Evolutionary conservation across 2,113 vertebrate genomes (phyloP).

Genomic region (Penelope pileata): DNA sequence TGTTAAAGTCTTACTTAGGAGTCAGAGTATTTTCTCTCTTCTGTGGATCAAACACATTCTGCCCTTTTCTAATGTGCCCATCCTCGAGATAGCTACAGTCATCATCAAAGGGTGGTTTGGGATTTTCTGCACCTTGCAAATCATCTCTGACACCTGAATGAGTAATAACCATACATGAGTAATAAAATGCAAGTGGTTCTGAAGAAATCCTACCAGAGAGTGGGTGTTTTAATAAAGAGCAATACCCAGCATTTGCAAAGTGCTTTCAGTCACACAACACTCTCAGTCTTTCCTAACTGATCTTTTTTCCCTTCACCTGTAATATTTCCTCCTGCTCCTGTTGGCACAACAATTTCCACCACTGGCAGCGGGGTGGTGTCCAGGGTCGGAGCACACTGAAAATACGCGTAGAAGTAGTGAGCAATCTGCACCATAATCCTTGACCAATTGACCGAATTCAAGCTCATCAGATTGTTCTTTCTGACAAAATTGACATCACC

Average conservation of each 20-base stretch:
- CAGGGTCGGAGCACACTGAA: constrained; percentile 71
- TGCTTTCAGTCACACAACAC: constrained; percentile 15
- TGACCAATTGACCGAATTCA: constrained; percentile 94
- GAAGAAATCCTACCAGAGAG: constrained; percentile 56
- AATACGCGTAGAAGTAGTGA: constrained; percentile 90
- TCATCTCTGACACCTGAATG: constrained; percentile 5
- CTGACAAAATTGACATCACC: constrained; percentile 80
- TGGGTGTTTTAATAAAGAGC: constrained; percentile 63
- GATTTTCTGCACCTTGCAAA: constrained; percentile 32
- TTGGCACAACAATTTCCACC: constrained; percentile 92
- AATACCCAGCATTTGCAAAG: constrained; percentile 9
- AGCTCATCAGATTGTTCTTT: constrained; percentile 85
- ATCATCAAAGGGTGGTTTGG: constrained; percentile 16
- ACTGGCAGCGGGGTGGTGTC: constrained; percentile 56
- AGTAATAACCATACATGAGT: constrained; percentile 42
- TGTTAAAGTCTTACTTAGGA: constrained; percentile 8
- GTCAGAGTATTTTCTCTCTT: not conserved
- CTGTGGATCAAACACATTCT: constrained; percentile 6
- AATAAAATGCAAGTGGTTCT: constrained; percentile 54
- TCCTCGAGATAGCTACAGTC: not conserved
- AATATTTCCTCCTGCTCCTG: constrained; percentile 91
- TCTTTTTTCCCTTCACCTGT: constrained; percentile 75
- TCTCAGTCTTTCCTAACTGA: constrained; percentile 11
- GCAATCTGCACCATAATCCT: constrained; percentile 90
- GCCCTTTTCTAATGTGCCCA: not conserved